Base-by-base conservation (phyloP, 2,113 vertebrate species). In the Polypterus bichir region DNA sequence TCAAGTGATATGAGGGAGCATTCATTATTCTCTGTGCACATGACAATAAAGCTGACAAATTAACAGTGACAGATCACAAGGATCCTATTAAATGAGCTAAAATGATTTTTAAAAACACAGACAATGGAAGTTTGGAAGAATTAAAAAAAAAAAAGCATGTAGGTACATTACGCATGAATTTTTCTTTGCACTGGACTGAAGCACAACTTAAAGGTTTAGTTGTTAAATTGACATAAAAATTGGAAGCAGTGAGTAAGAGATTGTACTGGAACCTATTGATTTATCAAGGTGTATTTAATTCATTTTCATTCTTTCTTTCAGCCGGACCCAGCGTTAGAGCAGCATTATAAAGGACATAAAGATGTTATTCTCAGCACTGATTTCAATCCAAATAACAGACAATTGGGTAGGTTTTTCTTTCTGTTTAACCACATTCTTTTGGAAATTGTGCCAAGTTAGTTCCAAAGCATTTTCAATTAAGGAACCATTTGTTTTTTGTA, bases 291-390 rank as follows among this genome's bases (percentile, higher is more conserved):
- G 4, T 4, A 48, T 47, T 62, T 62, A 54, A 54, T 62, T 6
- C 27, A 27, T 55, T 9, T 9, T 8, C 7, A 8, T n/a, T 53
- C 51, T 8, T 8, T 57, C n/a, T 69, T 73, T 5, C 67, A 88
- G 86, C 83, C 86, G 58, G 85, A 88, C 58, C 85, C 85, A 2
- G 69, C 68, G 8, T 68, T 88, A 8, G 77, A 80, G 59, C 74
- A 81, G 59, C 71, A 81, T 63, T 84, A 87, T 62, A 83, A 74
- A 66, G 85, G 83, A 1, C 86, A 88, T 44, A 86, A 75, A 68
- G 81, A 76, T 65, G 73, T 72, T 2, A 77, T 87, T 46, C 86
- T 79, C 3, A 86, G 82, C 66, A 65, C 75, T 54, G 80, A 87
- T 73, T 87, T 88, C 70, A 86, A 56, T 64, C 80, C 86, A 27